These are phyloP conservation scores for Hofmannophila pseudospretella DNA, from an alignment of 2,888 invertebrate species.

Conservation along the genomic window DNA sequence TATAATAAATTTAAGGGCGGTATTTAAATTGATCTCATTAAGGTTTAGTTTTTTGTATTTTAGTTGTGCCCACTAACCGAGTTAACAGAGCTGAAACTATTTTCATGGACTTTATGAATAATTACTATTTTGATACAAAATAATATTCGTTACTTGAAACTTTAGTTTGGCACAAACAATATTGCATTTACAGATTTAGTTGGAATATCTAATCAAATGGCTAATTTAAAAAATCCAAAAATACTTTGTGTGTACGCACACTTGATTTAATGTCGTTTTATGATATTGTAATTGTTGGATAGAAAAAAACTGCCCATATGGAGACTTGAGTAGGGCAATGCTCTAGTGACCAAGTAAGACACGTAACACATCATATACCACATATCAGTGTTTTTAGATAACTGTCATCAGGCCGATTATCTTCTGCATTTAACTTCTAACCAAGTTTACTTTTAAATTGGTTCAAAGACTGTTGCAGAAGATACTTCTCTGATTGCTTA, in stretches of 20 bases:
- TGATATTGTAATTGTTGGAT: background rate
- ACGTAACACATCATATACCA: constrained; percentile 72
- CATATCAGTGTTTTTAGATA: constrained; percentile 65
- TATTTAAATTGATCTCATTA: constrained; percentile 2
- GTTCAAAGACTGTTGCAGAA: constrained; percentile 25
- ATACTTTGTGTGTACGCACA: constrained; percentile 1
- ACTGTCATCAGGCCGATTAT: constrained; percentile 36
- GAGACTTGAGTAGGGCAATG: constrained; percentile 31
- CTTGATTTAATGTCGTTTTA: too few species aligned
- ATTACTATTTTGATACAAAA: constrained; percentile 31
- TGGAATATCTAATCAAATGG: background rate
- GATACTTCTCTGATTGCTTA: constrained; percentile 39
- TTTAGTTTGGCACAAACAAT: constrained; percentile 24
- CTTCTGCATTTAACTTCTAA: constrained; percentile 31
- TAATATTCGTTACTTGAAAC: constrained; percentile 17
- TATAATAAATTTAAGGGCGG: background rate
- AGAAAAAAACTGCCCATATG: constrained; percentile 28
- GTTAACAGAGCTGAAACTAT: constrained; percentile 21
- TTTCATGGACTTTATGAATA: constrained; percentile 29
- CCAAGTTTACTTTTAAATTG: background rate
- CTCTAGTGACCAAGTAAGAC: constrained; percentile 61
- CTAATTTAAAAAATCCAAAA: background rate
- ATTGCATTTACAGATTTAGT: constrained; percentile 2
- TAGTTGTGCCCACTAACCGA: background rate
- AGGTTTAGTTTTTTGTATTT: background rate